Percentiles rank a stretch among this genome's conserved stretches.
phyloP scores from a whole-genome alignment of 2,113 vertebrate genomes.

The Albula goreensis region DNA sequence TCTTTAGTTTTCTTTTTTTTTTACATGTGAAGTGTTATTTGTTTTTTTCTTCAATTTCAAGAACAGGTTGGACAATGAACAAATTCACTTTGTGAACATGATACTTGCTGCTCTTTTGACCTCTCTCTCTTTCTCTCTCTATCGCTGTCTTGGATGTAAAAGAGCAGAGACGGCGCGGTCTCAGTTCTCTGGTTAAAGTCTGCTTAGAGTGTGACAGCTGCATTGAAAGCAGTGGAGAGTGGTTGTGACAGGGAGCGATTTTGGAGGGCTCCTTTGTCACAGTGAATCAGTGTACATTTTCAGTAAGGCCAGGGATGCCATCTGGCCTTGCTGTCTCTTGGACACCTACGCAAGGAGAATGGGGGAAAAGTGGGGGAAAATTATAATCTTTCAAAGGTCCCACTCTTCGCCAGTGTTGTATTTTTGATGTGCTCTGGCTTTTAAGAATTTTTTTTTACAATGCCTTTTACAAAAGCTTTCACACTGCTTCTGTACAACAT shows the following conservation, averaged over 20 bases:
- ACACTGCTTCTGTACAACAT: no score
- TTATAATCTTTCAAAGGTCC: not conserved
- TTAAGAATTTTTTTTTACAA: not conserved
- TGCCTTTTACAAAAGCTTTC: no score
- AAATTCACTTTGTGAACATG: not conserved
- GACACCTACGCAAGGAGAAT: not conserved
- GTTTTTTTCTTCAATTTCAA: not conserved
- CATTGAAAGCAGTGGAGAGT: not conserved
- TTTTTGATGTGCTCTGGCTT: not conserved
- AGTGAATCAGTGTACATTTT: not conserved
- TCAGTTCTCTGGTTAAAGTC: not conserved
- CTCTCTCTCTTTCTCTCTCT: conserved; percentile 14
- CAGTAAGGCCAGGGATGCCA: not conserved
- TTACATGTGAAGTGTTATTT: not conserved
- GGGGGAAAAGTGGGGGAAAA: not conserved
- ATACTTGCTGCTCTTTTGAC: not conserved
- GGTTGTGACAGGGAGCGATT: not conserved
- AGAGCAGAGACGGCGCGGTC: no score
- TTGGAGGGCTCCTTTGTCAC: no score
- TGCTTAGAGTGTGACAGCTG: not conserved
- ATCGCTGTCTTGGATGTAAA: not conserved
- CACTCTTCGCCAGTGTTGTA: not conserved
- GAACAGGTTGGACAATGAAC: not conserved
- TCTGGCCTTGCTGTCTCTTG: not conserved
- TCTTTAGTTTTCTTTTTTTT: not conserved